Evolutionary conservation across 2,113 vertebrate species (phyloP).

Genomic region (Falcunculus frontatus): DNA sequence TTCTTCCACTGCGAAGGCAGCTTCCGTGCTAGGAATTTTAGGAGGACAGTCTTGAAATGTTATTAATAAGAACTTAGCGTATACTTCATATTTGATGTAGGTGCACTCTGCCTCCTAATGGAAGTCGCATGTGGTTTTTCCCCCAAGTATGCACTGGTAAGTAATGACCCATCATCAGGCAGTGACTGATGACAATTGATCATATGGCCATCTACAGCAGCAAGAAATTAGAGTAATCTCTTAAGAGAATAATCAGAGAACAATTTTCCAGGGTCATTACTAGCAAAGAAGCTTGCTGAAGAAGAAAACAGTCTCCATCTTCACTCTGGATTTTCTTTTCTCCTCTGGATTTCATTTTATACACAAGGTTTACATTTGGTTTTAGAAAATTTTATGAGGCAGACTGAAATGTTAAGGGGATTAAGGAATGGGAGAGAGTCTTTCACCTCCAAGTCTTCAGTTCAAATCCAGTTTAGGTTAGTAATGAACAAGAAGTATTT

Average conservation of each 20-base stretch:
- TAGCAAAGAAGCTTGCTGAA: constrained; percentile 31
- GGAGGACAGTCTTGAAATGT: constrained; percentile 38
- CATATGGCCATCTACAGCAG: constrained; percentile 45
- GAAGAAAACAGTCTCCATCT: constrained; percentile 37
- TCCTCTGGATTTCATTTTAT: constrained; percentile 44
- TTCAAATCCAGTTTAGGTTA: not conserved
- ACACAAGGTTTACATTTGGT: constrained; percentile 30
- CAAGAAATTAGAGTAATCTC: constrained; percentile 55
- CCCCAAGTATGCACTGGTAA: constrained; percentile 17
- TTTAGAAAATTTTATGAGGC: constrained; percentile 36
- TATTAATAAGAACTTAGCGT: constrained; percentile 47
- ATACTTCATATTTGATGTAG: constrained; percentile 46
- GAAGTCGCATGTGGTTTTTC: constrained; percentile 52
- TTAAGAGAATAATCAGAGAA: constrained; percentile 57
- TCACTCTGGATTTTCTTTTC: not conserved
- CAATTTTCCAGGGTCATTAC: constrained; percentile 34
- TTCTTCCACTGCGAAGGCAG: not conserved
- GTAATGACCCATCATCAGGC: constrained; percentile 59
- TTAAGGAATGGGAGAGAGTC: constrained; percentile 22
- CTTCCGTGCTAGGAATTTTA: constrained; percentile 12
- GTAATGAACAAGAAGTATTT: constrained; percentile 34
- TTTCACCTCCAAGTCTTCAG: constrained; percentile 25
- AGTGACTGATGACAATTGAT: constrained; percentile 56
- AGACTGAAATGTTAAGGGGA: constrained; percentile 30
- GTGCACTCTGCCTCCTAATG: constrained; percentile 58